A percentile compares a stretch with the other conserved stretches of the same genome.
Conservation (phyloP, 1,140 invertebrate species). For the Drosophila nigrodunni region DNA sequence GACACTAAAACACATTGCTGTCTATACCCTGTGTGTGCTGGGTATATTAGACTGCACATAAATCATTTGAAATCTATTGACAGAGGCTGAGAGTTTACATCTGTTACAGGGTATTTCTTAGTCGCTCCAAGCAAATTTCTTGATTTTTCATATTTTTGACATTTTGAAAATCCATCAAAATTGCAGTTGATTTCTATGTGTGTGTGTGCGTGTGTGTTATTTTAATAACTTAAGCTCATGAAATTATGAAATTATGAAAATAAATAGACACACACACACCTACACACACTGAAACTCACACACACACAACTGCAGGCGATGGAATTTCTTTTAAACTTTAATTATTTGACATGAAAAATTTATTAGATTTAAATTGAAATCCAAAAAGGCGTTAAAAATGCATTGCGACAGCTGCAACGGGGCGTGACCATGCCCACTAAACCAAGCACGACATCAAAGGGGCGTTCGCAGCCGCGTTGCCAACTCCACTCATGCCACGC, state of each 20-base stretch:
- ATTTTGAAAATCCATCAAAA: slow-evolving; percentile 33
- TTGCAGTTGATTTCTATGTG: slow-evolving; percentile 31
- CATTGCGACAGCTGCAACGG: slow-evolving; percentile 56
- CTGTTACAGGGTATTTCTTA: slow-evolving; percentile 1
- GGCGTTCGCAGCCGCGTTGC: slow-evolving; percentile 17
- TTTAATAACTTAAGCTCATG: slow-evolving; percentile 81
- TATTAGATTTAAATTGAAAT: slow-evolving; percentile 55
- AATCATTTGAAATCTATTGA: background rate
- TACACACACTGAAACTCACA: slow-evolving; percentile 28
- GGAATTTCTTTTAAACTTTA: slow-evolving; percentile 25
- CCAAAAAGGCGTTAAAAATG: slow-evolving; percentile 36
- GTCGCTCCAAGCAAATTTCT: background rate
- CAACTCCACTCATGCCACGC: slow-evolving; percentile 10
- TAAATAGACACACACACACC: slow-evolving; percentile 56
- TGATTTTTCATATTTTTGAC: slow-evolving; percentile 25
- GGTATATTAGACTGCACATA: background rate
- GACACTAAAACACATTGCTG: background rate
- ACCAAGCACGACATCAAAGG: background rate
- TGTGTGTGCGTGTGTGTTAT: slow-evolving; percentile 50
- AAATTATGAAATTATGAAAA: slow-evolving; percentile 82
- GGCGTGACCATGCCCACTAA: slow-evolving; percentile 35
- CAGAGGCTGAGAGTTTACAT: background rate
- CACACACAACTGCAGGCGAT: slow-evolving; percentile 21
- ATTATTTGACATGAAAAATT: slow-evolving; percentile 62
- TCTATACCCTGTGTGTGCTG: background rate